Base-by-base conservation (phyloP, 2,797 vertebrate species). In the Thamnophis elegans region DNA sequence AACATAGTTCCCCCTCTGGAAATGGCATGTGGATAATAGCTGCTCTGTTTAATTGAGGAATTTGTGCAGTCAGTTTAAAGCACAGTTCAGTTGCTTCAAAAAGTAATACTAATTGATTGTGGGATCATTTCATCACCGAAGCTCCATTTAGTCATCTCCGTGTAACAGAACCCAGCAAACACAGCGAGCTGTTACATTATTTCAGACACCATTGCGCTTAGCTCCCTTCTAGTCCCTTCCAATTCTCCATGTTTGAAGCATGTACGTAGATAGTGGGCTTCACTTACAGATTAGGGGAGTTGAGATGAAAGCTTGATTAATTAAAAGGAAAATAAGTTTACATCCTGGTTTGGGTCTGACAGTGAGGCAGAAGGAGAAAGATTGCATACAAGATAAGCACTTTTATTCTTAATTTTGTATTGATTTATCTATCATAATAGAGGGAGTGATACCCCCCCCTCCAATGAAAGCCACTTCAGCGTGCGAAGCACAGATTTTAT, bases 51-150 rank as follows among this genome's bases (percentile, higher is more conserved):
- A 97, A 96, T 95, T 58, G 94, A 95, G 94, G 90, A 95, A 95
- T 95, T 94, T 92, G 94, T 78, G 88, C 90, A 95, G 95, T 95
- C 96, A 62, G 88, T 68, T 32, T 12, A 95, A 96, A 95, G 97
- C 97, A 97, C 96, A 97, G 96, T 96, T 95, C 96, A 95, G 92
- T 96, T 97, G 95, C 96, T 98, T 98, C 98, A 98, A 86, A 65
- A 65, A 14, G 60, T 36, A 73, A 68, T 32, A 68, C 47, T 82
- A 82, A 47, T 82, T 82, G 73, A 65, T 18, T 4, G 9, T 2
- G 53, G 18, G 98, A 98, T 98, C 97, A 97, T 97, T 98, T 97
- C 95, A 97, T 98, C 98, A 98, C 97, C 97, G 96, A 97, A 95
- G 96, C 94, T 95, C 94, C 97, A 95, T 97, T 97, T 2, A 26